These are phyloP conservation scores for Parotocinclus haroldoi DNA, from an alignment of 2,797 vertebrate species.

Conservation along the genomic window DNA sequence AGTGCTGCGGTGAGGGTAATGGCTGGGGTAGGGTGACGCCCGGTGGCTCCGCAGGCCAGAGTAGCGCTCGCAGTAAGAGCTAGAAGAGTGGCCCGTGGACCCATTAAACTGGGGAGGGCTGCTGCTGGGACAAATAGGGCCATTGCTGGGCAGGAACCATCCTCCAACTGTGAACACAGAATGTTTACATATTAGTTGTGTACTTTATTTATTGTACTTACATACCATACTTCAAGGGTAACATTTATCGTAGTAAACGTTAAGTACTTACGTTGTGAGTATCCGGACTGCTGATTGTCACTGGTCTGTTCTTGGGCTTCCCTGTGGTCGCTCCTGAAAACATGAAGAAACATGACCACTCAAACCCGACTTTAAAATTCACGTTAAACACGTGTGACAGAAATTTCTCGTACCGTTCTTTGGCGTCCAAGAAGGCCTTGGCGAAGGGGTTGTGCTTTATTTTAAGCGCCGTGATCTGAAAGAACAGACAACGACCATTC, in stretches of 20 bases:
- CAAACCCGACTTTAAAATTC: background rate
- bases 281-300: slow-evolving; percentile 73
- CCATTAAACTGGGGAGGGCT: slow-evolving; percentile 75
- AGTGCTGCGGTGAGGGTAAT: slow-evolving; percentile 72
- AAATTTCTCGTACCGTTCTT: slow-evolving; percentile 66
- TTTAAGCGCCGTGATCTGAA: slow-evolving; percentile 78
- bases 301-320: slow-evolving; percentile 69
- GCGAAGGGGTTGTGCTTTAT: slow-evolving; percentile 84
- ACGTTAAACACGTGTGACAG: background rate
- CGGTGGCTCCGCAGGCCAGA: slow-evolving; percentile 72
- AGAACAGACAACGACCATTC: background rate
- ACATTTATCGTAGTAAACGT: too few species aligned
- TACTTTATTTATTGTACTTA: too few species aligned
- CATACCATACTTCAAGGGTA: too few species aligned
- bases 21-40: slow-evolving; percentile 72
- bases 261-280: slow-evolving; percentile 73
- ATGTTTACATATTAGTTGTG: background rate
- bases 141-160: slow-evolving; percentile 76
- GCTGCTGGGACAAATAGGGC: slow-evolving; percentile 74
- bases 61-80: slow-evolving; percentile 78
- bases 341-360: background rate
- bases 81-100: slow-evolving; percentile 65
- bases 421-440: slow-evolving; percentile 81
- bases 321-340: slow-evolving; percentile 74
- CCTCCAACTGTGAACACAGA: slow-evolving; percentile 65